These are phyloP conservation scores for Perca flavescens DNA, from an alignment of 2,113 vertebrate genomes.

Conservation along the genomic window DNA sequence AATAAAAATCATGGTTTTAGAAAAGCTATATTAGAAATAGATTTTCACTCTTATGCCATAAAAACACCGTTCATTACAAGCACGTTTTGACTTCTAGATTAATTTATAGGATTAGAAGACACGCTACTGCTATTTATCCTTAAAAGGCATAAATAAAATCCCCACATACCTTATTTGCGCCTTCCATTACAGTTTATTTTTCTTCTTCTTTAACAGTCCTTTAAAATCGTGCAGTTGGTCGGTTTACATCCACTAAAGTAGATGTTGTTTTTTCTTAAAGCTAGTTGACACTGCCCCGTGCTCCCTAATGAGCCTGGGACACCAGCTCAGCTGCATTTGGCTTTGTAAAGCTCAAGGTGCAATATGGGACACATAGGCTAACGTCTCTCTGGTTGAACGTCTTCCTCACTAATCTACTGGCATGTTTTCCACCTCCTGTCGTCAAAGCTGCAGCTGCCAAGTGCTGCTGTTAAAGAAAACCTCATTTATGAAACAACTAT, in stretches of 20 bases:
- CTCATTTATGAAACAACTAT: constrained; percentile 17
- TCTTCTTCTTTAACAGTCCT: constrained; percentile 16
- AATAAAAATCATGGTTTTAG: constrained; percentile 24
- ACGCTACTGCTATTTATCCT: not conserved
- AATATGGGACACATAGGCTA: constrained; percentile 52
- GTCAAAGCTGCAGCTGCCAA: constrained; percentile 43
- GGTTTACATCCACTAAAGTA: constrained; percentile 27
- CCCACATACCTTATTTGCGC: constrained; percentile 70
- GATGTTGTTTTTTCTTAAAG: constrained; percentile 23
- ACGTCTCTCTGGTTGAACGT: constrained; percentile 46
- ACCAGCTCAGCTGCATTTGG: constrained; percentile 73
- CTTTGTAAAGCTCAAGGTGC: constrained; percentile 60
- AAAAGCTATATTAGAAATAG: not conserved
- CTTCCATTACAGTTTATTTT: constrained; percentile 62
- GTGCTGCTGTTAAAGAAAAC: constrained; percentile 31
- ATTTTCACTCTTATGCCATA: not conserved
- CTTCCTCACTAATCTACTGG: constrained; percentile 73
- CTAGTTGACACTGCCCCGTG: constrained; percentile 31
- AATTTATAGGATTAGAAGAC: not conserved
- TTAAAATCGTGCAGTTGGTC: constrained; percentile 15
- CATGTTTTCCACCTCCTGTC: constrained; percentile 54
- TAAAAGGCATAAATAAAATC: not conserved
- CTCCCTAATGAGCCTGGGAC: constrained; percentile 66
- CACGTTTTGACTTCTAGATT: not conserved
- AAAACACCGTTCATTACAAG: not conserved